Evolutionary conservation across 2,113 vertebrate genomes (phyloP), one percentile per base, ranked within the genome.

Genomic region (Cavia aperea): DNA sequence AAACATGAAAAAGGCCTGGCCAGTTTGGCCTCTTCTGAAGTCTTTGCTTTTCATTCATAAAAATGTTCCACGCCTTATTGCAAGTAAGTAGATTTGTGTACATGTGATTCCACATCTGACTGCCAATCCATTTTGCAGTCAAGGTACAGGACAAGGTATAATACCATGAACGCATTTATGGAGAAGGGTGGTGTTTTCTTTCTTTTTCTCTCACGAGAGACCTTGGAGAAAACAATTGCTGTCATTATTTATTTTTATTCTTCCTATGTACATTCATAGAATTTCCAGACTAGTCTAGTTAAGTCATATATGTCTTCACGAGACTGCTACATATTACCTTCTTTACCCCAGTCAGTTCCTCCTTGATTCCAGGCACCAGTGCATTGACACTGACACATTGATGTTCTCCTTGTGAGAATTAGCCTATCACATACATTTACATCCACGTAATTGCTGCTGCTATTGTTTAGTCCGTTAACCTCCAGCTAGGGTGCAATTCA

Each of bases 401-500:
- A 96, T 58, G 96, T 65, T 95, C 93, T 94, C 91, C 91, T 95
- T 96, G 85, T 94, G 95, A 95, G 95, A 96, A 96, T 95, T 94
- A 92, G 85, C 94, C 96, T 93, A 93, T 96, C 94, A 94, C 94
- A 72, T 96, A 95, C 96, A 95, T 96, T 97, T 96, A 96, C 91
- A 95, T 96, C 94, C 95, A 94, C 93, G 95, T 96, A 96, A 96
- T 96, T 96, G 94, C 93, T 63, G 78, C 88, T 90, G 93, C 88
- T 95, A 95, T 96, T 96, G 95, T 96, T 94, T 94, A 96, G 95
- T 93, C 94, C 63, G 81, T 96, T 96, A 96, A 96, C 96, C 96
- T 96, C 94, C 95, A 97, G 95, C 94, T 92, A 96, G 95, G 96
- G 95, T 96, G 91, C 93, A 96, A 96, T 97, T 96, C 96, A 95